Base-by-base conservation (phyloP, 2,797 vertebrate genomes). In the Notolabrus celidotus region DNA sequence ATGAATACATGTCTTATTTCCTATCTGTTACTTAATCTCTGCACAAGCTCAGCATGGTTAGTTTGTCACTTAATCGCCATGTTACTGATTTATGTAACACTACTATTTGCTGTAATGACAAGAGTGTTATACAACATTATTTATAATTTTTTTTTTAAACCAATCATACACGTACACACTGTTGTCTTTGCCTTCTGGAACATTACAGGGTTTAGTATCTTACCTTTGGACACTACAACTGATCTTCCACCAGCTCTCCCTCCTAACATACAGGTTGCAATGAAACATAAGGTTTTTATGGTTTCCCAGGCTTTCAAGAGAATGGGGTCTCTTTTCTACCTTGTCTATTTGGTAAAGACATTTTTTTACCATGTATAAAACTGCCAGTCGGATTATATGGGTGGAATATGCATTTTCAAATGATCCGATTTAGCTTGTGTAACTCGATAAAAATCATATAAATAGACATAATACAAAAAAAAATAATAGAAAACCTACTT, bases 21-120 rank as follows among this genome's bases (percentile, higher is more conserved):
- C 15, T 79, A 71, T 74, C 42, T 72, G 36, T 29, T 45, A 15
- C 22, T 55, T 65, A 25, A 84, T 80, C 50, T 85, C 61, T 38
- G 67, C 47, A 55, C 43, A 38, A 23, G 22, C 29, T 50, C 41
- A 60, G 10, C 47, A 53, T 45, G 45, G 20, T 52, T 65, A 36
- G 34, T 27, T 69, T 64, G 41, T 61, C 19, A 57, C 38, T 76
- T 69, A 19, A 50, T 39, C 46, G 67, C 50, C 52, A 66, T 57
- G 55, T 27, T 34, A 51, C 38, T 53, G 51, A 60, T 51, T 60
- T 73, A 59, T 70, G 20, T n/a, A 59, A 16, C 39, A 41, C 14
- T 57, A 33, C 27, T 58, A 46, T 38, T 57, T 6, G 36, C 12
- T 45, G 10, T 7, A 42, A 52, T 69, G 38, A n/a, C 17, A 56